Conservation (phyloP, 2,113 vertebrate species). For the Halichoerus grypus region DNA sequence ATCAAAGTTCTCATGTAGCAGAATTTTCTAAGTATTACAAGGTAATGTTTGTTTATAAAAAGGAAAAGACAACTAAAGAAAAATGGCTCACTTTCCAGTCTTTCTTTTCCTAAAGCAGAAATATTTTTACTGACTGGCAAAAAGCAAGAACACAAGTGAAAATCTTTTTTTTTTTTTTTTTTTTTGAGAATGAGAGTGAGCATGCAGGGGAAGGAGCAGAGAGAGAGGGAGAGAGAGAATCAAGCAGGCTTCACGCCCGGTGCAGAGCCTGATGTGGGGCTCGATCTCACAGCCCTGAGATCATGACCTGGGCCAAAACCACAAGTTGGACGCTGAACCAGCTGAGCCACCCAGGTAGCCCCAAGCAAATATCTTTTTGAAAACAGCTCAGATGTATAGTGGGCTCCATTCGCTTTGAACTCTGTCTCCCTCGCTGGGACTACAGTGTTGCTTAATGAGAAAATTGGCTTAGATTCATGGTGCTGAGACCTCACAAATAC, state of each 20-base stretch:
- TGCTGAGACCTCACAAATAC: not conserved
- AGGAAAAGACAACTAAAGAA: not conserved
- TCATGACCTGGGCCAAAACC: not conserved
- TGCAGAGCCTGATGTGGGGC: not conserved
- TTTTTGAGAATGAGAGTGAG: not conserved
- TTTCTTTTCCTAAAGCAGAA: constrained; percentile 1
- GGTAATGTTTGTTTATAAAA: not conserved
- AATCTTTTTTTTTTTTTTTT: not conserved
- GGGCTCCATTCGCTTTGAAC: not conserved
- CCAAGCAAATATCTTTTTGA: not conserved
- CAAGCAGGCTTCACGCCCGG: not conserved
- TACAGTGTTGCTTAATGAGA: not conserved
- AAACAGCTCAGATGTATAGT: not conserved
- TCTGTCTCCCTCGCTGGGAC: not conserved
- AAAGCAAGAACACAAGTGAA: not conserved
- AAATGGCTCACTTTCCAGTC: not conserved
- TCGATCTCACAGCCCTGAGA: not conserved
- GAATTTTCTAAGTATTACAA: constrained; percentile 9
- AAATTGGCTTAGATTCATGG: not conserved
- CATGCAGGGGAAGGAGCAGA: not conserved
- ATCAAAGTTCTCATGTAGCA: not conserved
- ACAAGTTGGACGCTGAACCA: not conserved
- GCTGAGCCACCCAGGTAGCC: not conserved
- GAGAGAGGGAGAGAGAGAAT: not conserved
- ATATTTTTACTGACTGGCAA: not conserved